Evolutionary conservation across 2,113 vertebrate species (phyloP).

Genomic region (Dromiciops gliroides): DNA sequence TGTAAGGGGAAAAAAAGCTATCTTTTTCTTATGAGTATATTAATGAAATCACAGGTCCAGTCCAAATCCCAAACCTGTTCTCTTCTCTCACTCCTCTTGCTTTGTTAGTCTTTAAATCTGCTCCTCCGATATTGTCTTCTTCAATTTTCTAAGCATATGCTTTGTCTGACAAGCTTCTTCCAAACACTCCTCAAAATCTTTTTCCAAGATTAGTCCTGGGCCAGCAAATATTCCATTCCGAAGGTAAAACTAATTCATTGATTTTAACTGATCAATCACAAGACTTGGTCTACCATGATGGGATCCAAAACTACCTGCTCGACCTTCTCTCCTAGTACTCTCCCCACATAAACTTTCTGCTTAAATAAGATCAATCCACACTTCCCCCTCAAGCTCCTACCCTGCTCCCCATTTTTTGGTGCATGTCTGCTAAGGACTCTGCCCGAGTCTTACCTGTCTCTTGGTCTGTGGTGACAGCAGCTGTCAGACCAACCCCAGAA

Average conservation of each 20-base stretch:
- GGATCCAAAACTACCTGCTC: not conserved
- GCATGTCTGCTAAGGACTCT: not conserved
- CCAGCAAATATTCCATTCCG: not conserved
- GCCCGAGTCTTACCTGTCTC: slow-evolving; percentile 89
- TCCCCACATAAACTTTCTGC: not conserved
- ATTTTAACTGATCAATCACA: not conserved
- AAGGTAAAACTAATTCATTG: slow-evolving; percentile 7
- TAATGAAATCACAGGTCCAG: not conserved
- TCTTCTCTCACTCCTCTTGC: slow-evolving; percentile 24
- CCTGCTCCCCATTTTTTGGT: not conserved
- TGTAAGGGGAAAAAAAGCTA: not conserved
- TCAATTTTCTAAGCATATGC: not conserved
- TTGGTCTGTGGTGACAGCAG: slow-evolving; percentile 96
- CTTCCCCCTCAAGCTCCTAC: not conserved
- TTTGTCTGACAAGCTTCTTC: not conserved
- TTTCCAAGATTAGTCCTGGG: not conserved
- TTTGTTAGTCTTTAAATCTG: slow-evolving; percentile 1
- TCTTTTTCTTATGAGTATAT: not conserved
- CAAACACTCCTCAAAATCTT: not conserved
- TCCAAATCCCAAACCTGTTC: not conserved
- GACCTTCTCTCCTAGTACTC: not conserved
- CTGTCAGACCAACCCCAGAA: slow-evolving; percentile 94
- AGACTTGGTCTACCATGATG: not conserved
- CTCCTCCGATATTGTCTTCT: slow-evolving; percentile 27
- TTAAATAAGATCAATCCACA: not conserved